These are phyloP conservation scores for Rhincodon typus DNA, from an alignment of 2,797 vertebrate species.

Conservation along the genomic window DNA sequence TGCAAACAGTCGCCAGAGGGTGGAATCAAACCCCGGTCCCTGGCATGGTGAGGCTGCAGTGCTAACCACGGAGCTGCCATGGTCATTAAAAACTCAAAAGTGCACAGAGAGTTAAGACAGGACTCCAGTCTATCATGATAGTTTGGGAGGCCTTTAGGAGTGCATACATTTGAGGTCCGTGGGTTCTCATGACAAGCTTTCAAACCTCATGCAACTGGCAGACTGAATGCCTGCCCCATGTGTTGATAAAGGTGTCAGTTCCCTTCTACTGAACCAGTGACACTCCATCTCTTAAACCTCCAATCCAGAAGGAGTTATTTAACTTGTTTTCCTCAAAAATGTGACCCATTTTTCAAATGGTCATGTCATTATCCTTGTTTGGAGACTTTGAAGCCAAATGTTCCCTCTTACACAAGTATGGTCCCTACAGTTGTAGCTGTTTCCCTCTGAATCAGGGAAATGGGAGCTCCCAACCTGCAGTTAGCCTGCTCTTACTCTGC, in stretches of 20 bases:
- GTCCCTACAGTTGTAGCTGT: neutral
- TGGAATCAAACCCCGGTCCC: too few relatives aligned
- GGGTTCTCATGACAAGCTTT: neutral
- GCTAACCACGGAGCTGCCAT: too few relatives aligned
- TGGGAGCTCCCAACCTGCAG: neutral
- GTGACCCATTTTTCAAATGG: neutral
- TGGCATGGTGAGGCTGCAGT: too few relatives aligned
- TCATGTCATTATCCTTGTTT: neutral
- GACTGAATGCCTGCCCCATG: neutral
- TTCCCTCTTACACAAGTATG: neutral
- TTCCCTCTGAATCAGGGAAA: neutral
- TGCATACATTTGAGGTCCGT: neutral
- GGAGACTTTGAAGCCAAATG: neutral
- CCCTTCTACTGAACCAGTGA: neutral
- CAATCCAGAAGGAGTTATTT: neutral
- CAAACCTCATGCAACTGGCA: neutral
- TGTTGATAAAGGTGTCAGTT: neutral
- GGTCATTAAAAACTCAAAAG: neutral
- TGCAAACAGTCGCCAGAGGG: too few relatives aligned
- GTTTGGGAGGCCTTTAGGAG: neutral
- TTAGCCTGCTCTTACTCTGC: neutral
- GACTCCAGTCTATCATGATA: neutral
- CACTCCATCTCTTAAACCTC: neutral
- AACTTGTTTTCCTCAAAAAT: neutral
- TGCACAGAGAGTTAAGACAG: neutral